Conservation (phyloP, 2,888 invertebrate species). For the Teleogryllus oceanicus region DNA sequence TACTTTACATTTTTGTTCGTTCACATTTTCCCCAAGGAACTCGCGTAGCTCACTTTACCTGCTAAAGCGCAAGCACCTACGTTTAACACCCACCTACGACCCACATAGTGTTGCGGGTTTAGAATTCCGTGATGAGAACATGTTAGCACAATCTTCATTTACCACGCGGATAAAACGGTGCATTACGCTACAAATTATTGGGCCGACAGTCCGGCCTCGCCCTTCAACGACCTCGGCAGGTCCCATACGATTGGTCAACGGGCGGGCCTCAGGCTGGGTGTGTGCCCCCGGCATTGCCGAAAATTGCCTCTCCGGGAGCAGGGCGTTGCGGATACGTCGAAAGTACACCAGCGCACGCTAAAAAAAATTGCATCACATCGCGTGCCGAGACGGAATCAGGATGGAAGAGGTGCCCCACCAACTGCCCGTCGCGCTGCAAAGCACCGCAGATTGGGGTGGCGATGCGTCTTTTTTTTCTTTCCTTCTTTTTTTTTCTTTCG, state of each 20-base stretch:
- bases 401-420: background rate
- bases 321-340: background rate
- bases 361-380: background rate
- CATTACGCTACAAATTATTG: background rate
- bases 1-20: no score
- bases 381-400: background rate
- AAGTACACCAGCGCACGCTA: background rate
- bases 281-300: background rate
- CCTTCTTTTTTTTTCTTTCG: no score
- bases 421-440: no score
- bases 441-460: no score
- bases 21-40: no score
- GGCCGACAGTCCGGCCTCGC: background rate
- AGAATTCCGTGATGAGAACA: background rate
- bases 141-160: conserved; percentile 6
- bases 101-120: background rate
- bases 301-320: background rate
- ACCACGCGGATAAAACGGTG: background rate
- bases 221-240: background rate
- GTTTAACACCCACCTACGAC: background rate
- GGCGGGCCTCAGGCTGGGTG: background rate
- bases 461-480: no score
- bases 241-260: background rate
- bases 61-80: no score
- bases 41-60: no score